Conservation (phyloP, 2,797 vertebrate genomes). For the Numenius phaeopus region DNA sequence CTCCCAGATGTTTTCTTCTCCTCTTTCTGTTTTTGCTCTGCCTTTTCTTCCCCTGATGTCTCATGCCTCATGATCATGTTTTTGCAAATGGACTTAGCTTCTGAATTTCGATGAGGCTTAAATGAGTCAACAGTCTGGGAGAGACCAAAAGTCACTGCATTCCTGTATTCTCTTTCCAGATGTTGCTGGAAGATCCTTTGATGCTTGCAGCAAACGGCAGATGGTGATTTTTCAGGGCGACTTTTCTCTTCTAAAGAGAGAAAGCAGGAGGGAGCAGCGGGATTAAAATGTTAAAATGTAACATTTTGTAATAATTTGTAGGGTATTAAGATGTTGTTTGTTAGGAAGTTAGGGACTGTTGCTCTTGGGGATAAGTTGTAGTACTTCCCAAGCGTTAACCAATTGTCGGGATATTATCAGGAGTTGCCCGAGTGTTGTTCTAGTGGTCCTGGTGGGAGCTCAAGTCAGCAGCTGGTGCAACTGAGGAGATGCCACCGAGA, state of each 20-base stretch:
- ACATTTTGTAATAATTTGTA: neutral
- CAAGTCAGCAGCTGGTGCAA: neutral
- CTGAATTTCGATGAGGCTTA: conserved; percentile 54
- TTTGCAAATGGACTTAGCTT: conserved; percentile 32
- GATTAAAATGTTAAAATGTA: neutral
- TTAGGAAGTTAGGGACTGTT: neutral
- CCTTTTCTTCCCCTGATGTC: neutral
- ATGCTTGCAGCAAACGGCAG: conserved; percentile 46
- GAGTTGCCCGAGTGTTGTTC: fast-evolving
- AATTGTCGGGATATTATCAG: neutral
- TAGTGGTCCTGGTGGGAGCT: neutral
- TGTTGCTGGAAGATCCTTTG: conserved; percentile 52
- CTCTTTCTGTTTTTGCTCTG: neutral
- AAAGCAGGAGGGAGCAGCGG: neutral
- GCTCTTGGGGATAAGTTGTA: neutral
- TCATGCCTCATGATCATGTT: conserved; percentile 7
- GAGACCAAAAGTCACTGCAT: conserved; percentile 42
- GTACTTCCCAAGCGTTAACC: neutral
- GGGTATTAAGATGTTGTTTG: neutral
- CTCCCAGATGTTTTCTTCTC: conserved; percentile 25
- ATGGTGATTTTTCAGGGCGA: conserved; percentile 13
- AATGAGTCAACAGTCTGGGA: conserved; percentile 46
- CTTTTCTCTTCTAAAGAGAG: neutral
- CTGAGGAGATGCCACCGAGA: neutral
- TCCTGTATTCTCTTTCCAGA: conserved; percentile 41